Evolutionary conservation across 2,797 vertebrate species (phyloP).

Genomic region (Coilia nasus): DNA sequence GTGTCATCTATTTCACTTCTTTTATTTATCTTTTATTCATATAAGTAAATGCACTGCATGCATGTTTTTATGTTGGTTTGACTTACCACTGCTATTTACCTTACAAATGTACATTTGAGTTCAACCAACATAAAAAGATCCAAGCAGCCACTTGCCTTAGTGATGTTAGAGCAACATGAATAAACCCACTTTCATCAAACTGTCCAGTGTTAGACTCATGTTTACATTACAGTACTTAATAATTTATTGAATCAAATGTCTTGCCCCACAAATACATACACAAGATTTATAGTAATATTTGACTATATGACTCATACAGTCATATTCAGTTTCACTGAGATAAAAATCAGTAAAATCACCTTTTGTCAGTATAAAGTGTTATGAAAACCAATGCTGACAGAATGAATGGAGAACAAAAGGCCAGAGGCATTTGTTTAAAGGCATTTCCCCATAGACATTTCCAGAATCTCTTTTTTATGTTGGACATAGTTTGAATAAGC

Average conservation of each 20-base stretch:
- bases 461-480: neutral
- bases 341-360: neutral
- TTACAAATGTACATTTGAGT: too few relatives aligned
- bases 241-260: neutral
- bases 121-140: too few relatives aligned
- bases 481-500: neutral
- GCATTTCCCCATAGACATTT: neutral
- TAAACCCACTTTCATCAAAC: neutral
- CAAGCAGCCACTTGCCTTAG: too few relatives aligned
- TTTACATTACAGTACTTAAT: neutral
- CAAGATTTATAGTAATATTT: neutral
- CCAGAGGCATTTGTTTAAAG: neutral
- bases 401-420: neutral
- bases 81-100: too few relatives aligned
- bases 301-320: neutral
- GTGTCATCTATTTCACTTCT: too few relatives aligned
- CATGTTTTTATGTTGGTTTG: too few relatives aligned
- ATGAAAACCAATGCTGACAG: neutral
- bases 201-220: neutral
- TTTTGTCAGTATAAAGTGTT: neutral
- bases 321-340: neutral
- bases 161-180: neutral
- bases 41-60: too few relatives aligned
- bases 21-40: too few relatives aligned
- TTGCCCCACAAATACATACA: neutral